phyloP scores from a whole-genome alignment of 2,797 vertebrate genomes.

The Clarias fuscus region DNA sequence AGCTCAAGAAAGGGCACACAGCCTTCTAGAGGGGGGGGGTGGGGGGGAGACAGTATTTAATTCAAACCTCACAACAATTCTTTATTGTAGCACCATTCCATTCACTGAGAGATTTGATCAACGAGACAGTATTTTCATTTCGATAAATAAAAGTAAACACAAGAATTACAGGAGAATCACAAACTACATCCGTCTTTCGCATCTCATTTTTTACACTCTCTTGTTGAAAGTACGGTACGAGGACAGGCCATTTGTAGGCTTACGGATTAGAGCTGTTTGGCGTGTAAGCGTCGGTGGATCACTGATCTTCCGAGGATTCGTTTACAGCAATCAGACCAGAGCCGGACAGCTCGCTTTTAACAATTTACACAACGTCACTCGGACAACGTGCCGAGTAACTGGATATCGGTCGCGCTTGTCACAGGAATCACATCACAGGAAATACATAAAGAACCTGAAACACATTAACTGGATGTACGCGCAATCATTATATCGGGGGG shows the following conservation, averaged over 20 bases:
- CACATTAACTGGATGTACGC: background rate
- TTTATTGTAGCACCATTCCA: slow-evolving; percentile 56
- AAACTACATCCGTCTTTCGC: slow-evolving; percentile 25
- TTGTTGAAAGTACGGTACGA: slow-evolving; percentile 21
- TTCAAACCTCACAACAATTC: slow-evolving; percentile 17
- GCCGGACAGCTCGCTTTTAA: slow-evolving; percentile 46
- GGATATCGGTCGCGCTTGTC: slow-evolving; percentile 49
- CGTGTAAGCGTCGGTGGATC: slow-evolving; percentile 21
- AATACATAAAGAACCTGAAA: slow-evolving; percentile 38
- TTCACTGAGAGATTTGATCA: slow-evolving; percentile 50
- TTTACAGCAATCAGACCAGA: slow-evolving; percentile 44
- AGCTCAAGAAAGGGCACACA: background rate
- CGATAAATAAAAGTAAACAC: slow-evolving; percentile 52
- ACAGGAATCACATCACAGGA: slow-evolving; percentile 45
- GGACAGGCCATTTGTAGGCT: slow-evolving; percentile 36
- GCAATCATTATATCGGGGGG: background rate
- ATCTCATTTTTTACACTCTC: slow-evolving; percentile 36
- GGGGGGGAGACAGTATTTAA: slow-evolving; percentile 3
- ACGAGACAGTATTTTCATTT: slow-evolving; percentile 42
- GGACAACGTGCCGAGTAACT: slow-evolving; percentile 36
- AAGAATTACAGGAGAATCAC: slow-evolving; percentile 10
- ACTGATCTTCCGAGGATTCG: slow-evolving; percentile 34
- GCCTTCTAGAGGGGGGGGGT: background rate
- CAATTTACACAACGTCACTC: slow-evolving; percentile 49
- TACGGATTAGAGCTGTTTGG: slow-evolving; percentile 55